Base-by-base conservation (phyloP, 2,797 vertebrate genomes). In the Pangasius larnaudii region DNA sequence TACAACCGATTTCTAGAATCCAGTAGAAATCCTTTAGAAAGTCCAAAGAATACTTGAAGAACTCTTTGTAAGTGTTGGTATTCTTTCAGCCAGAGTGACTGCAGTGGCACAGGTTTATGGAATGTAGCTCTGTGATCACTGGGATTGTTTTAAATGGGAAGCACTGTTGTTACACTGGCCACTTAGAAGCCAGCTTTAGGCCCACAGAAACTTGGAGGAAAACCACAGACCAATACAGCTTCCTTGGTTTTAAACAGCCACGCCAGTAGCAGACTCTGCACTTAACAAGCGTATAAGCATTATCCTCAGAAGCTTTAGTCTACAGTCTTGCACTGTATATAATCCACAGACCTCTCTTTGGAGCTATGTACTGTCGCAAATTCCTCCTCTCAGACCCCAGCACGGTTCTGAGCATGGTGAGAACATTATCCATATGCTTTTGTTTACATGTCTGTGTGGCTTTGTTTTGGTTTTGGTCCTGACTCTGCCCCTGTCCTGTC, bases 71-170 rank as follows among this genome's bases (percentile, higher is more conserved):
- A 90, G 93, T 93, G 87, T 92, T 88, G 80, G 87, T 10, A 39
- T 71, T 90, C 88, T 85, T 93, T 88, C 86, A 86, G 3, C 90
- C 88, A 84, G 91, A 91, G 90, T 90, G 77, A 93, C 90, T 90
- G 88, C 85, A 93, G 92, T 92, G 90, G 8, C 36, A 72, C 18
- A 87, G 71, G 87, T 89, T 61, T 89, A 87, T 85, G 82, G 87
- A 91, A 86, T 78, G 86, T 78, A 72, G 75, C 69, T 89, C 59
- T 90, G 89, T 92, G 88, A 92, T 91, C 86, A 84, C 63, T 75
- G 87, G 82, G 86, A 90, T 93, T 91, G 90, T 93, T 84, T 92
- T 91, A 91, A 92, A 92, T 90, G 84, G 89, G 88, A 92, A 92
- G 87, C 90, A 92, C 85, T 71, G 86, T 82, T 91, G 63, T 86